These are phyloP conservation scores for Cottus gobio DNA, from an alignment of 2,113 vertebrate species.

Conservation along the genomic window DNA sequence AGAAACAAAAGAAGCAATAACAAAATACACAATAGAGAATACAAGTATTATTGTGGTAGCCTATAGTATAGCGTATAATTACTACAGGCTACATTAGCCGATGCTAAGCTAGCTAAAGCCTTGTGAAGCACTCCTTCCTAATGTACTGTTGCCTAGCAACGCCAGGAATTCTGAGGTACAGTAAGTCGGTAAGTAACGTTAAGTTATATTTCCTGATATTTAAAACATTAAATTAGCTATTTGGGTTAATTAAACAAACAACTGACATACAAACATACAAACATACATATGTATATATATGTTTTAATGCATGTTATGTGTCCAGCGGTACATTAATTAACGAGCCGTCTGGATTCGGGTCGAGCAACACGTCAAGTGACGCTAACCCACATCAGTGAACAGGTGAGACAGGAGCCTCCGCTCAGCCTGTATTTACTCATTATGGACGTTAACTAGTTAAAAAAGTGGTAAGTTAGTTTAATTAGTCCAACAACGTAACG, in stretches of 20 bases:
- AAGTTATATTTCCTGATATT: not conserved
- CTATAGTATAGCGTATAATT: not conserved
- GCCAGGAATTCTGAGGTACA: not conserved
- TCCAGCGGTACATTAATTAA: not conserved
- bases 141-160: constrained; percentile 10
- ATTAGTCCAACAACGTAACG: too few species aligned
- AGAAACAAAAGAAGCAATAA: too few species aligned
- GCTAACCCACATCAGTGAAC: too few species aligned
- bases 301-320: not conserved
- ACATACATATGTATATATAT: too few species aligned
- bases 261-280: too few species aligned
- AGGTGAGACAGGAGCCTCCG: not conserved
- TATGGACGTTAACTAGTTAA: too few species aligned
- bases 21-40: too few species aligned
- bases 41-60: not conserved
- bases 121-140: not conserved
- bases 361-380: not conserved
- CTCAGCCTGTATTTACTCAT: too few species aligned
- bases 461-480: too few species aligned
- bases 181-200: not conserved
- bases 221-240: not conserved
- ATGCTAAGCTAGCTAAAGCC: not conserved
- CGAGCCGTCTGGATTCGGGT: not conserved
- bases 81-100: not conserved
- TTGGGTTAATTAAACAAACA: not conserved